Base-by-base conservation (phyloP, 2,797 vertebrate species). In the Scyliorhinus canicula region DNA sequence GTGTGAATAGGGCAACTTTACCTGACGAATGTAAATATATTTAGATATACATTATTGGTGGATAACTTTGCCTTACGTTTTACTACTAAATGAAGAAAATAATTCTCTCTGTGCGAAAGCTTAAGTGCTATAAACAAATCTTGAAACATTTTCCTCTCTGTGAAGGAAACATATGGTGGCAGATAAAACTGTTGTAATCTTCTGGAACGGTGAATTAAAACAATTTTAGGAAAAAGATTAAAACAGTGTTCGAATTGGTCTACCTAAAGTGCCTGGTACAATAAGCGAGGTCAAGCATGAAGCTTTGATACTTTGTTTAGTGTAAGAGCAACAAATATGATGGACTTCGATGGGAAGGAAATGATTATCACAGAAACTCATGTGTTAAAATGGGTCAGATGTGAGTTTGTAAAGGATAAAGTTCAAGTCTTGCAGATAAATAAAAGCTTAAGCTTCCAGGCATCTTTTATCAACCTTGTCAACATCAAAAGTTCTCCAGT, bases 181-280 rank as follows among this genome's bases (percentile, higher is more conserved):
- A 91, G 88, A 91, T 63, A 91, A 91, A 91, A 63, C 31, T 60
- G n/a, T 91, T 91, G 50, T 35, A 88, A 57, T 60, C n/a, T 40
- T 60, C n/a, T 63, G 16, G 55, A n/a, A 63, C 28, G 57, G 40
- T 91, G 57, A 91, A 91, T 63, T 44, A 9, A 91, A 91, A 63
- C 57, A 91, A 60, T 40, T 91, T 91, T 91, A 40, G 57, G 88
- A 91, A 91, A 88, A 91, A 63, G 55, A 40, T 91, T 40, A 40
- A 55, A 40, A 91, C 57, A n/a, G 35, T 24, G 8, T 63, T 91
- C 19, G 35, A 35, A 60, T 40, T 91, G 16, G 57, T 60, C n/a
- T 91, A 60, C n/a, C 44, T 63, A 63, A 91, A 91, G n/a, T 63
- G 19, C n/a, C n/a, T 40, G n/a, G n/a, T 91, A 91, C 88, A 91